Evolutionary conservation across 1,140 invertebrate genomes (phyloP).

Genomic region (Arion vulgaris): DNA sequence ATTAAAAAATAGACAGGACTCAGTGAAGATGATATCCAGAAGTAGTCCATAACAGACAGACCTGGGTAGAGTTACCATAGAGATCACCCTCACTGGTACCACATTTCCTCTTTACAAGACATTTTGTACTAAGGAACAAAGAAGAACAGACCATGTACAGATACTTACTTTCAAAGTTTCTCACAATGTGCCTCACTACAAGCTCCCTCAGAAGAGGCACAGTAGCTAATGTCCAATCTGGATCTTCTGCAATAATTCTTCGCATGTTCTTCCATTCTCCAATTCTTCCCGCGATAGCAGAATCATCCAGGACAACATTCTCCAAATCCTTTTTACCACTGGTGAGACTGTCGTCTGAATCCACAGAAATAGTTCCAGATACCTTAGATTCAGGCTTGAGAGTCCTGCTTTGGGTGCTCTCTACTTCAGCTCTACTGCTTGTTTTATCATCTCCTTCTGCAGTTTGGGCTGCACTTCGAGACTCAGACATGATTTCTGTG

Average conservation of each 20-base stretch:
- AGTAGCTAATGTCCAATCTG: slow-evolving; percentile 72
- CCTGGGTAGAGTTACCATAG: no score
- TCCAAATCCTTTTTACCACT: slow-evolving; percentile 51
- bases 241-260: slow-evolving; percentile 73
- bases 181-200: slow-evolving; percentile 67
- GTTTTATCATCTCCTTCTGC: slow-evolving; percentile 7
- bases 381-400: slow-evolving; percentile 27
- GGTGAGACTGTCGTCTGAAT: slow-evolving; percentile 58
- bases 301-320: slow-evolving; percentile 45
- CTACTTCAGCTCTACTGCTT: background rate
- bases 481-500: slow-evolving; percentile 10
- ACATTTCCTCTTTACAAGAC: no score
- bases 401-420: background rate
- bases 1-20: no score
- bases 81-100: no score
- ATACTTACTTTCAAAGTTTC: slow-evolving; percentile 71
- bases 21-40: no score
- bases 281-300: slow-evolving; percentile 66
- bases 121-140: no score
- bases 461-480: background rate
- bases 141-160: no score
- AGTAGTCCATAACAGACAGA: no score
- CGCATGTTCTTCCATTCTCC: slow-evolving; percentile 71
- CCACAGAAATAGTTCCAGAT: slow-evolving; percentile 56
- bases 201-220: slow-evolving; percentile 70